Base-by-base conservation (phyloP, 2,113 vertebrate species). In the Psammodynastes pulverulentus region DNA sequence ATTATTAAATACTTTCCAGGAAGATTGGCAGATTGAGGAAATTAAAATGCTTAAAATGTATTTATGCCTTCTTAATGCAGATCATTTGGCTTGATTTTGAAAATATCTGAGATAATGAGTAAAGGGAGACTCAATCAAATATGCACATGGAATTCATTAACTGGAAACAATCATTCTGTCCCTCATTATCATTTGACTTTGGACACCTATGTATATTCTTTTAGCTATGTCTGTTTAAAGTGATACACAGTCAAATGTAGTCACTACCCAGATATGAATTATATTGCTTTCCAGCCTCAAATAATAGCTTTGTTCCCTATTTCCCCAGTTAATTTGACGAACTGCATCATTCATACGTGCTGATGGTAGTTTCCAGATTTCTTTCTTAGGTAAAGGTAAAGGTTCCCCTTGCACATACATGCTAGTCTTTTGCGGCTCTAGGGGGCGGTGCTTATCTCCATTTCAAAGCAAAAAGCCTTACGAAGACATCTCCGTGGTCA, bases 101-200 rank as follows among this genome's bases (percentile, higher is more conserved):
- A 67, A 58, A n/a, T 4, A 29, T 24, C 17, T 39, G 29, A 45
- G 23, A 12, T 85, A 89, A 93, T 54, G 21, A 56, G 52, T 54
- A 85, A 86, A 67, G 21, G 29, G 45, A 84, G 88, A 94, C 54
- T 92, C 53, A 85, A 88, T 90, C 53, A 94, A 92, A 0, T 2
- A 48, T 51, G 89, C 84, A 93, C 88, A 8, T 5, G 89, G 90
- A 46, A 86, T 92, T 92, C 84, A 95, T 94, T 92, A 90, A 90
- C 13, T 62, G 39, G n/a, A 94, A 86, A 34, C 53, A 89, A 51
- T 93, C 13, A n/a, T 53, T 21, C 21, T 94, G 48, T 1, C 1
- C 91, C 88, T 93, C 39, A 91, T 90, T 34, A 43, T 1, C 0
- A 26, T 89, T 84, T 17, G 12, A 15, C 62, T 93, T 0, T 93